Conservation (phyloP, 2,888 invertebrate species). For the Microchrysa polita region DNA sequence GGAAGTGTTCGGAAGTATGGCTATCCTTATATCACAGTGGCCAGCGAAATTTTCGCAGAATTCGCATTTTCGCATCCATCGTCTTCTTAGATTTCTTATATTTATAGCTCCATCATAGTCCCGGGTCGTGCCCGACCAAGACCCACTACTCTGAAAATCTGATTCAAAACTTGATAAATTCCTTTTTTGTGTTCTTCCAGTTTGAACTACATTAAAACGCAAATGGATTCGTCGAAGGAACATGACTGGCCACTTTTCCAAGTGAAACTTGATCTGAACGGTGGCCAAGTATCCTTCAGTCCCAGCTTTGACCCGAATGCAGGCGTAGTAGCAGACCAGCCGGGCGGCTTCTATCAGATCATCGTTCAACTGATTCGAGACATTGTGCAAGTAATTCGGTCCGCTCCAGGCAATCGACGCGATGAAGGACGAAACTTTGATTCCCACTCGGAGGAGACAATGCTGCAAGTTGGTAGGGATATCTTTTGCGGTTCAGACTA, state of each 20-base stretch:
- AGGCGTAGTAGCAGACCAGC: too few species aligned
- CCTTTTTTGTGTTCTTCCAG: slow-evolving; percentile 55
- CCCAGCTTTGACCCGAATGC: slow-evolving; percentile 68
- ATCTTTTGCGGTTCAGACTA: too few species aligned
- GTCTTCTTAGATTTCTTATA: too few species aligned
- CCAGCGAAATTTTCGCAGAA: too few species aligned
- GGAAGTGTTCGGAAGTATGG: too few species aligned
- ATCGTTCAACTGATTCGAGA: slow-evolving; percentile 20
- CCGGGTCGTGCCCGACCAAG: too few species aligned
- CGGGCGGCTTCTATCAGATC: slow-evolving; percentile 67
- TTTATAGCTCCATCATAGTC: too few species aligned
- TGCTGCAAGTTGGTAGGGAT: slow-evolving; percentile 11
- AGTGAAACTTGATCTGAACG: slow-evolving; percentile 76
- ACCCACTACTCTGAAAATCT: too few species aligned
- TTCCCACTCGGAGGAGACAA: background rate
- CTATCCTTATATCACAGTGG: too few species aligned
- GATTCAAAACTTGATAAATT: too few species aligned
- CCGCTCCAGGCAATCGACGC: background rate
- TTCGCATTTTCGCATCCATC: too few species aligned
- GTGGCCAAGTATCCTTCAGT: slow-evolving; percentile 76
- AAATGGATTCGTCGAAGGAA: slow-evolving; percentile 59
- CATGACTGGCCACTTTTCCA: slow-evolving; percentile 75
- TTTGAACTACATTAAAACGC: slow-evolving; percentile 57
- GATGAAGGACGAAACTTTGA: slow-evolving; percentile 19
- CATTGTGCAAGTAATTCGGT: slow-evolving; percentile 29